These are phyloP conservation scores for Gallinago nigripennis DNA, from an alignment of 2,797 vertebrate species.

Conservation along the genomic window DNA sequence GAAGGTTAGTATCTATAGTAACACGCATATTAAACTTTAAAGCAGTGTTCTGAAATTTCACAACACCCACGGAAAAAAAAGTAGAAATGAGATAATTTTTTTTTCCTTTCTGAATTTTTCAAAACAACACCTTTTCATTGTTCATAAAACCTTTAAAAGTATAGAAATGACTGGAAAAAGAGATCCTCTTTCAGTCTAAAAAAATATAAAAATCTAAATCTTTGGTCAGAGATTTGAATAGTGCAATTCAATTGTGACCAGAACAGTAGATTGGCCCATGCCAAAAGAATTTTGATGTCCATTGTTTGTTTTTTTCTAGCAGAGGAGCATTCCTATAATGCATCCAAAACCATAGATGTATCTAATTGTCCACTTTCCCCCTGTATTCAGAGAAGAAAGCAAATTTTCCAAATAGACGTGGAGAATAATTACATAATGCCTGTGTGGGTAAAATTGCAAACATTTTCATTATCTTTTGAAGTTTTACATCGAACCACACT, in stretches of 20 bases:
- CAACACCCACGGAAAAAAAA: background rate
- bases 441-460: background rate
- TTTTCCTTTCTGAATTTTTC: background rate
- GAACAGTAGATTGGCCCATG: background rate
- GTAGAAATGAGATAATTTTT: background rate
- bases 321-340: background rate
- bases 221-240: background rate
- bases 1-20: constrained; percentile 69
- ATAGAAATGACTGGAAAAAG: background rate
- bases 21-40: background rate
- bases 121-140: accelerated
- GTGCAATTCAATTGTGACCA: background rate
- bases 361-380: background rate
- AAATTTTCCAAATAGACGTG: background rate
- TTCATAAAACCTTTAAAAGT: background rate
- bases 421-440: background rate
- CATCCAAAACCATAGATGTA: background rate
- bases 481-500: background rate
- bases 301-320: accelerated
- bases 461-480: background rate
- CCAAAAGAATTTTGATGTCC: background rate
- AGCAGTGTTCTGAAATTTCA: background rate
- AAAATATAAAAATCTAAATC: background rate
- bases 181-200: background rate
- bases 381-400: background rate